phyloP scores from a whole-genome alignment of 2,113 vertebrate species.

The Baryphthengus martii region DNA sequence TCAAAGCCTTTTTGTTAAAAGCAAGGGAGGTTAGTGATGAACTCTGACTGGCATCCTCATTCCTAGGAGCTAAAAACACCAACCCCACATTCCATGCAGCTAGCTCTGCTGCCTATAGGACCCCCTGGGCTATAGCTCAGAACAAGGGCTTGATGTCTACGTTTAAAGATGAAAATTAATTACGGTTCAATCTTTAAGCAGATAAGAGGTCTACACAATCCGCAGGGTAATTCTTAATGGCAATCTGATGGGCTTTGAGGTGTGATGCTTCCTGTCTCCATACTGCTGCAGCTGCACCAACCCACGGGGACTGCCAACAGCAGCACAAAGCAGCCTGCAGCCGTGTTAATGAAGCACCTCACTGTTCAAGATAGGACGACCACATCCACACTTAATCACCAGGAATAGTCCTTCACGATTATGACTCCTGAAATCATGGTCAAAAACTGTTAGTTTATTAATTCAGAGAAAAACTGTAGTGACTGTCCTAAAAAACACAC shows the following conservation, averaged over 20 bases:
- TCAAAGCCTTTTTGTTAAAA: background rate
- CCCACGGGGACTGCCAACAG: too few relatives aligned
- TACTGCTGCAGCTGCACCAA: background rate
- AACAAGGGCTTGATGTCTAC: background rate
- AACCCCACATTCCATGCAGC: background rate
- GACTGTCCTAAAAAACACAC: background rate
- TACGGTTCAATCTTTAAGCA: background rate
- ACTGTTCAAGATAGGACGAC: background rate
- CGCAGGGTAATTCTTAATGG: background rate
- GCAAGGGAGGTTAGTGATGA: background rate
- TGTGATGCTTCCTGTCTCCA: background rate
- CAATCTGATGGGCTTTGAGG: background rate
- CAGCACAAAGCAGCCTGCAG: background rate
- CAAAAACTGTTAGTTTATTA: background rate
- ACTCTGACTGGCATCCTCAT: background rate
- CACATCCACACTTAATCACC: background rate
- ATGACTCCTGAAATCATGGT: background rate
- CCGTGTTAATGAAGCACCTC: accelerated
- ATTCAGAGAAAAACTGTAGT: background rate
- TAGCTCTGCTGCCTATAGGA: background rate
- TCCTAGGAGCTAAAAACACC: background rate
- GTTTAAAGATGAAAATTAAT: background rate
- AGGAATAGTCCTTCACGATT: background rate
- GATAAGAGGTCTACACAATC: background rate
- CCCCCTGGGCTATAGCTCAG: background rate